These are phyloP conservation scores for Dipodomys merriami DNA, from an alignment of 2,113 vertebrate species.

Conservation along the genomic window DNA sequence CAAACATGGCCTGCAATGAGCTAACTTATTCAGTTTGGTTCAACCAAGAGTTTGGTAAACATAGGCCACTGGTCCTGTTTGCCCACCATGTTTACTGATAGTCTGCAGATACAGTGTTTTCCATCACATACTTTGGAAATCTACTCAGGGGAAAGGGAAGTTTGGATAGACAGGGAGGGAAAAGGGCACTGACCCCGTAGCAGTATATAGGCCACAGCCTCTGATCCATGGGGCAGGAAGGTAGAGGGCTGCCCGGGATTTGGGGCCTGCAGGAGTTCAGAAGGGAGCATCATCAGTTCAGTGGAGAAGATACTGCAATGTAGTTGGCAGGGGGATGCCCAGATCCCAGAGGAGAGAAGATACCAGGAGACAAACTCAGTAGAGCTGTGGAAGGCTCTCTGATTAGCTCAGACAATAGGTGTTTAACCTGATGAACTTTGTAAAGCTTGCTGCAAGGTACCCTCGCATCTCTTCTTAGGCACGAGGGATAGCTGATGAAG, in stretches of 20 bases:
- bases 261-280: background rate
- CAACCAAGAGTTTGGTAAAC: background rate
- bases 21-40: background rate
- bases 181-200: background rate
- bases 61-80: background rate
- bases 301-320: background rate
- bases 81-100: background rate
- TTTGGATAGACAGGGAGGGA: background rate
- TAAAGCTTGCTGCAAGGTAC: slow-evolving; percentile 9
- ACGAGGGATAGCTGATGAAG: background rate
- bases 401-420: slow-evolving; percentile 41
- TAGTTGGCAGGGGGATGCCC: background rate
- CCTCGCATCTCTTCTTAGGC: slow-evolving; percentile 6
- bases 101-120: background rate
- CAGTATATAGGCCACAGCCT: background rate
- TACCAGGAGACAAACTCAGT: background rate
- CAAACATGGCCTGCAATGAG: background rate
- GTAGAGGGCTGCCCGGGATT: background rate
- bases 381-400: slow-evolving; percentile 3
- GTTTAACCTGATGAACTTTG: slow-evolving; percentile 59
- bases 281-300: background rate
- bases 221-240: background rate
- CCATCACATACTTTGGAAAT: background rate
- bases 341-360: background rate
- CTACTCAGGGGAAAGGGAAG: background rate